Base-by-base conservation (phyloP, 2,113 vertebrate genomes). In the Sturnus vulgaris region DNA sequence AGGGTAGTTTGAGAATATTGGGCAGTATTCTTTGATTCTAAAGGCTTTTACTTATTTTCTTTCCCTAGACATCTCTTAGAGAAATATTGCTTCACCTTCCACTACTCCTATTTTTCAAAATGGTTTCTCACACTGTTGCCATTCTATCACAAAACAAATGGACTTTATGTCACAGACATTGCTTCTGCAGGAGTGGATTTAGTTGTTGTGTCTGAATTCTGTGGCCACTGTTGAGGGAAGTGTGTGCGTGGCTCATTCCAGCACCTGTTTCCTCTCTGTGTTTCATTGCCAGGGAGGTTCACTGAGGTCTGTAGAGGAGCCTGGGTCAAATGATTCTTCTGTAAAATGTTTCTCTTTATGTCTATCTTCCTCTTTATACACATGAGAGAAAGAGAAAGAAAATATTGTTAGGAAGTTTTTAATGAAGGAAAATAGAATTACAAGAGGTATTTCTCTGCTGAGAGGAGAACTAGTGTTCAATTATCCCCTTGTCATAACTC, bases 201-300 rank as follows among this genome's bases (percentile, higher is more conserved):
- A 76, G 64, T 56, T 78, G 86, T 56, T 82, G 64, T 81, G 69
- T 27, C 91, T 93, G 83, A 77, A 40, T 88, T 77, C 78, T 73
- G 88, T 42, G 82, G 56, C 88, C 46, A 30, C 60, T 81, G 35
- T 61, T 83, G 77, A 70, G 76, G 95, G 93, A 95, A 95, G 40
- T 82, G 86, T 88, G 92, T 95, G 95, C 69, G 0, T 91, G 96
- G 95, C 65, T 93, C 70, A 64, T 75, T 91, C 71, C 82, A 79
- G 94, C 95, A 95, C 95, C 96, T 96, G 95, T 69, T 95, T 96
- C 93, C 94, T 93, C 90, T 73, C 37, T 56, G 49, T 80, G 86
- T 90, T 95, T 88, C 88, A 57, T 33, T 92, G 88, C 85, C 85
- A 93, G 52, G 47, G 85, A 72, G 60, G 49, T 64, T 85, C 76